Conservation (phyloP, 2,113 vertebrate species). For the Scytalopus superciliaris region DNA sequence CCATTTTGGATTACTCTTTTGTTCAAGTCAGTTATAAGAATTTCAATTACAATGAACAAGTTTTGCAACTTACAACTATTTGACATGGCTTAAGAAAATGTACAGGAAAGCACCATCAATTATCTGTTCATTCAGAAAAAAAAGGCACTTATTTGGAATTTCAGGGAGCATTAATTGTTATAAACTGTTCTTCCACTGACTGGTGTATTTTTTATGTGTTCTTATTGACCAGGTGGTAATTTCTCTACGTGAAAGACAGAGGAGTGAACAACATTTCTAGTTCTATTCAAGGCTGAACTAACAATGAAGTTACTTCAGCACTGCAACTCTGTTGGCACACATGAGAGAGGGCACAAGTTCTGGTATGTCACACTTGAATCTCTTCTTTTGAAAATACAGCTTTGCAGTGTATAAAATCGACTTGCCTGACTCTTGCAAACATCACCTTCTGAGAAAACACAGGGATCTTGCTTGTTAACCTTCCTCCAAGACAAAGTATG, state of each 20-base stretch:
- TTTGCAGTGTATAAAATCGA: neutral
- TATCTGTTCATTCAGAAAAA: neutral
- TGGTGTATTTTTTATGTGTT: neutral
- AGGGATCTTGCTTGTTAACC: neutral
- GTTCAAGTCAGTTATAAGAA: neutral
- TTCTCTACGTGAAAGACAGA: neutral
- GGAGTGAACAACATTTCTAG: neutral
- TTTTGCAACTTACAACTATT: neutral
- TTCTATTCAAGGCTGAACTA: neutral
- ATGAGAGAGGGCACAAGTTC: neutral
- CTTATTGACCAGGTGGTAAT: neutral
- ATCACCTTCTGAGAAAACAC: neutral
- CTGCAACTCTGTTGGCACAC: neutral
- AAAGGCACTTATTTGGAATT: neutral
- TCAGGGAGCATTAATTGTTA: neutral
- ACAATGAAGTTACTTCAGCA: neutral
- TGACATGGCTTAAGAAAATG: neutral
- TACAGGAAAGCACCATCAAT: neutral
- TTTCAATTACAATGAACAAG: neutral
- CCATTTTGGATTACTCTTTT: neutral
- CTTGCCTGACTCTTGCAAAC: neutral
- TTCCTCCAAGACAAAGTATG: neutral
- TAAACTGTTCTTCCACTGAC: neutral
- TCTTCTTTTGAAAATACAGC: neutral
- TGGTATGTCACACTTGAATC: neutral